Conservation (phyloP, 2,113 vertebrate species). For the Morone saxatilis region DNA sequence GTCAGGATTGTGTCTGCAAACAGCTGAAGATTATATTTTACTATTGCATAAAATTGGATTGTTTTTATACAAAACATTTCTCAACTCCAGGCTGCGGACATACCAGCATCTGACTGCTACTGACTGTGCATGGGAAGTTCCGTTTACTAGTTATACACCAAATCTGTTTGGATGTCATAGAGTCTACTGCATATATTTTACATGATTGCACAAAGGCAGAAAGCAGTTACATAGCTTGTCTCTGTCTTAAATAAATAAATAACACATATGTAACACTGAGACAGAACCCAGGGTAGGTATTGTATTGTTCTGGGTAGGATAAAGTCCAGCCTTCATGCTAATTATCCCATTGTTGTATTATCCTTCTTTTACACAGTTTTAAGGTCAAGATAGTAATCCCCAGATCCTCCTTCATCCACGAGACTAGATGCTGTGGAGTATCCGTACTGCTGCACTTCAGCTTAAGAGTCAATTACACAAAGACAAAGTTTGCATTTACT, state of each 20-base stretch:
- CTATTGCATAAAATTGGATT: too few species aligned
- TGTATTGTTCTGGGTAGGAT: background rate
- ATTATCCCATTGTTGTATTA: constrained; percentile 46
- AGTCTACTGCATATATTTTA: background rate
- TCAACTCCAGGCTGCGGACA: too few species aligned
- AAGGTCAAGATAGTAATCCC: constrained; percentile 57
- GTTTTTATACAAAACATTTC: too few species aligned
- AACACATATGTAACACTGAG: background rate
- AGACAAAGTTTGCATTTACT: constrained; percentile 32
- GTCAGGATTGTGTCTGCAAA: too few species aligned
- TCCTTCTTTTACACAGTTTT: constrained; percentile 46
- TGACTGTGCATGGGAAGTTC: too few species aligned
- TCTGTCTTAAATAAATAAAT: background rate
- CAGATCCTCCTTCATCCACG: constrained; percentile 39
- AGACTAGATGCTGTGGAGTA: constrained; percentile 39
- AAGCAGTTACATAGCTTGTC: background rate
- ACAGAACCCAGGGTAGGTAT: background rate
- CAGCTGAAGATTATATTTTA: too few species aligned
- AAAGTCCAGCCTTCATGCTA: constrained; percentile 17
- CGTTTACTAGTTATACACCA: too few species aligned
- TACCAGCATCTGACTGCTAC: too few species aligned
- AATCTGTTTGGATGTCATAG: background rate
- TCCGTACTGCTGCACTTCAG: constrained; percentile 37
- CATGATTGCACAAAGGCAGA: background rate
- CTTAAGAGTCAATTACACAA: constrained; percentile 39